Evolutionary conservation across 2,113 vertebrate species (phyloP).

Genomic region (Ictidomys tridecemlineatus): DNA sequence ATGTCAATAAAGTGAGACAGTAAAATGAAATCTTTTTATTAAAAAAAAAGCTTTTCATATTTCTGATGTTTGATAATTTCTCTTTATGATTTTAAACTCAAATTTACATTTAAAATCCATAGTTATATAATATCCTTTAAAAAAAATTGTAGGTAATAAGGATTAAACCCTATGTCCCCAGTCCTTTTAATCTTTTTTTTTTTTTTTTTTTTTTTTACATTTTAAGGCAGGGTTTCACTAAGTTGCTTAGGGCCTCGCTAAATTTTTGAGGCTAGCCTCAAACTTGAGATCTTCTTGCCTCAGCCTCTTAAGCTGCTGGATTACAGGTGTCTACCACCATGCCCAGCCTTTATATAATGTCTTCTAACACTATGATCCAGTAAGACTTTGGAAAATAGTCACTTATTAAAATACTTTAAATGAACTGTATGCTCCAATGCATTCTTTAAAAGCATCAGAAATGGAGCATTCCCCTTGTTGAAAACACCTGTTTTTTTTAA

Average conservation of each 20-base stretch:
- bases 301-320: too few species aligned
- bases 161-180: too few species aligned
- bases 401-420: not conserved
- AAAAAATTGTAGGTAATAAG: too few species aligned
- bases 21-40: not conserved
- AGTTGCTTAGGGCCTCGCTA: too few species aligned
- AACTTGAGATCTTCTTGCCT: too few species aligned
- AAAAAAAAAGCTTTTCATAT: not conserved
- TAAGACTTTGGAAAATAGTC: not conserved
- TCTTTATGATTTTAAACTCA: not conserved
- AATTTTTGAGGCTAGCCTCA: too few species aligned
- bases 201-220: too few species aligned
- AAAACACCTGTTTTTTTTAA: not conserved
- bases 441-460: not conserved
- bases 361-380: not conserved
- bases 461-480: not conserved
- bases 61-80: conserved; percentile 4
- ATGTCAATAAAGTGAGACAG: not conserved
- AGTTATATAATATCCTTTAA: too few species aligned
- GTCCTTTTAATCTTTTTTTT: too few species aligned
- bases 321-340: too few species aligned
- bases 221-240: too few species aligned
- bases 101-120: not conserved
- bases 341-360: too few species aligned
- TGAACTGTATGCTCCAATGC: not conserved